Percentiles rank a stretch among this genome's conserved stretches.
Evolutionary conservation across 2,113 vertebrate genomes (phyloP).

Genomic region (Erinaceus europaeus): DNA sequence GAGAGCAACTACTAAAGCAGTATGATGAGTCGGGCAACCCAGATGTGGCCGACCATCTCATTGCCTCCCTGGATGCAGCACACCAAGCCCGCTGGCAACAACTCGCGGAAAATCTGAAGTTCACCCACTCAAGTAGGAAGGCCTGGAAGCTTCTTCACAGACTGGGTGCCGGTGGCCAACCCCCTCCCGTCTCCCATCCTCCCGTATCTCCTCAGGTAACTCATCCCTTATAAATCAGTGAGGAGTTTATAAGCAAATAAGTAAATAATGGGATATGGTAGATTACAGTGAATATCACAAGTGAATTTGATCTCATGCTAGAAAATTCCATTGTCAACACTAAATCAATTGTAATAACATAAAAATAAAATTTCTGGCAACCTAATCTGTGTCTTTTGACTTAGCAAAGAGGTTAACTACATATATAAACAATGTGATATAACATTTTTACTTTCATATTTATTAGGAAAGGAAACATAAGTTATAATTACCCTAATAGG

Average conservation of each 20-base stretch:
- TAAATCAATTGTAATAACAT: not conserved
- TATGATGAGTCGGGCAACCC: too few species aligned
- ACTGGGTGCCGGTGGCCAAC: too few species aligned
- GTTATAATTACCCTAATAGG: too few species aligned
- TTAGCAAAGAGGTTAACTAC: not conserved
- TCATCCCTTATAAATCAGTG: not conserved
- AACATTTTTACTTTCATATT: not conserved
- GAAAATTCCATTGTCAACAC: not conserved
- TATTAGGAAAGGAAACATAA: not conserved
- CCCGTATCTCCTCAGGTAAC: too few species aligned
- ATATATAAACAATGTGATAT: not conserved
- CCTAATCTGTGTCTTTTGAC: not conserved
- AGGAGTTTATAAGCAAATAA: not conserved
- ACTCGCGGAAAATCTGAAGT: too few species aligned
- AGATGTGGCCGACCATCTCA: too few species aligned
- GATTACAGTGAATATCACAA: not conserved
- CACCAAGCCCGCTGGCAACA: too few species aligned
- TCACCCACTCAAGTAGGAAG: too few species aligned
- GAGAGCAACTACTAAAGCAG: too few species aligned
- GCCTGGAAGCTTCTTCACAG: too few species aligned
- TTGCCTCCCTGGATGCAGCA: too few species aligned
- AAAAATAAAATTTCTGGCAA: not conserved
- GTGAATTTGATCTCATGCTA: not conserved
- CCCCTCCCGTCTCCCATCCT: too few species aligned
- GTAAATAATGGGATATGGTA: not conserved